Percentiles rank a stretch among this genome's conserved stretches.
These are phyloP conservation scores for Gastrophysa polygoni DNA, from an alignment of 2,888 invertebrate species.

Conservation along the genomic window DNA sequence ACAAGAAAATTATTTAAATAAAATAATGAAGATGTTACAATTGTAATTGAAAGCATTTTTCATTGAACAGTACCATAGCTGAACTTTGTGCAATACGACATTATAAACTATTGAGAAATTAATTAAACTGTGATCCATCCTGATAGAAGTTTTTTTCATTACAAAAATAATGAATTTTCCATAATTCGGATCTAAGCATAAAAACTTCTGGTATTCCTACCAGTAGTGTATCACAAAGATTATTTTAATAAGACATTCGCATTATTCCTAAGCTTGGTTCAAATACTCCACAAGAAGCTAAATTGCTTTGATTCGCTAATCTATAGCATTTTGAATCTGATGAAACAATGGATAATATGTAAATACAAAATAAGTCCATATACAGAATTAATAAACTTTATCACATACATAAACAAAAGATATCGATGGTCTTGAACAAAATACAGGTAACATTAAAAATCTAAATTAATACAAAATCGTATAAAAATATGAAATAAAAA, in stretches of 20 bases:
- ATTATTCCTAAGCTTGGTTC: neutral
- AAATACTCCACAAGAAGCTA: neutral
- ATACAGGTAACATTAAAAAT: neutral
- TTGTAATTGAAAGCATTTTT: neutral
- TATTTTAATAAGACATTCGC: neutral
- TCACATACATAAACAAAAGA: neutral
- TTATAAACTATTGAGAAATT: neutral
- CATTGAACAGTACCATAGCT: neutral
- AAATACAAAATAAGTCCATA: neutral
- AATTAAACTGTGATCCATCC: neutral
- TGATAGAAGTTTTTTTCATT: neutral
- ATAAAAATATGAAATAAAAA: conserved; percentile 21
- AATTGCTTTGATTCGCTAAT: neutral
- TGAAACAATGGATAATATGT: neutral
- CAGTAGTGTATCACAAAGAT: neutral
- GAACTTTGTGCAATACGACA: neutral
- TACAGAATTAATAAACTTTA: neutral
- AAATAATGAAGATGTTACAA: no score
- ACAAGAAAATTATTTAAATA: no score
- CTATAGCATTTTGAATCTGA: neutral
- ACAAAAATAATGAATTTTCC: neutral
- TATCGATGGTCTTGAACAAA: neutral
- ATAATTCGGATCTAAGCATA: neutral
- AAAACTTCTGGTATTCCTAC: neutral
- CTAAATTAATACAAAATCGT: conserved; percentile 14